A percentile compares a stretch with the other conserved stretches of the same genome.
phyloP scores from a whole-genome alignment of 2,797 vertebrate species.

The Coilia nasus region DNA sequence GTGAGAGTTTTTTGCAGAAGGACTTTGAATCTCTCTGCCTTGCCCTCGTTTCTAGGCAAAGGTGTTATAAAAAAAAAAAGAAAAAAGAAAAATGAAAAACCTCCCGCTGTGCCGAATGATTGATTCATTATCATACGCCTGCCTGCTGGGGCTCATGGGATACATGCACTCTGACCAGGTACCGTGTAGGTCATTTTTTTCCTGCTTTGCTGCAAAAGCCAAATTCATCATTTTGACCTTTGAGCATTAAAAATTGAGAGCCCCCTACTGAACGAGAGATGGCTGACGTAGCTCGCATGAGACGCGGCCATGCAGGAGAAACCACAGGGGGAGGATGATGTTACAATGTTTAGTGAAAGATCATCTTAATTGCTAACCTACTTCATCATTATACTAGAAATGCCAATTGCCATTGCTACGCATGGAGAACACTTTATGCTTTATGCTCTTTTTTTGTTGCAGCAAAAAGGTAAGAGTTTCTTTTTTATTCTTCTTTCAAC shows the following conservation, averaged over 20 bases:
- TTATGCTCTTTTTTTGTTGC: not conserved
- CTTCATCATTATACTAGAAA: not conserved
- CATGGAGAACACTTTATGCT: too few species aligned
- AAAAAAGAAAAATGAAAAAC: too few species aligned
- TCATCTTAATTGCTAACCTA: not conserved
- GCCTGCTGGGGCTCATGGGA: not conserved
- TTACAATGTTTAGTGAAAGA: not conserved
- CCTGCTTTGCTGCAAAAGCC: constrained; percentile 52
- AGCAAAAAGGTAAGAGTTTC: not conserved
- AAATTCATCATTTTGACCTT: constrained; percentile 59
- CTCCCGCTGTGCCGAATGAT: not conserved
- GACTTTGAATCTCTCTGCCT: not conserved
- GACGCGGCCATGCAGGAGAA: not conserved
- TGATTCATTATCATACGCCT: not conserved
- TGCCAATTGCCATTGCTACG: too few species aligned
- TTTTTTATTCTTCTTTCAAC: too few species aligned
- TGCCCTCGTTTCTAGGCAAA: not conserved
- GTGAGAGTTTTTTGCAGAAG: not conserved
- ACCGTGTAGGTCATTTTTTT: constrained; percentile 16
- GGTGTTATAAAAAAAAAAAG: not conserved
- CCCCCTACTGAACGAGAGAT: not conserved
- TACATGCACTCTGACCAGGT: not conserved
- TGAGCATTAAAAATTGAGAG: constrained; percentile 9
- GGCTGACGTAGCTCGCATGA: not conserved
- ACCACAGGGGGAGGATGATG: not conserved